These are phyloP conservation scores for Rhyacophila evoluta DNA, from an alignment of 2,888 invertebrate genomes.

Conservation along the genomic window DNA sequence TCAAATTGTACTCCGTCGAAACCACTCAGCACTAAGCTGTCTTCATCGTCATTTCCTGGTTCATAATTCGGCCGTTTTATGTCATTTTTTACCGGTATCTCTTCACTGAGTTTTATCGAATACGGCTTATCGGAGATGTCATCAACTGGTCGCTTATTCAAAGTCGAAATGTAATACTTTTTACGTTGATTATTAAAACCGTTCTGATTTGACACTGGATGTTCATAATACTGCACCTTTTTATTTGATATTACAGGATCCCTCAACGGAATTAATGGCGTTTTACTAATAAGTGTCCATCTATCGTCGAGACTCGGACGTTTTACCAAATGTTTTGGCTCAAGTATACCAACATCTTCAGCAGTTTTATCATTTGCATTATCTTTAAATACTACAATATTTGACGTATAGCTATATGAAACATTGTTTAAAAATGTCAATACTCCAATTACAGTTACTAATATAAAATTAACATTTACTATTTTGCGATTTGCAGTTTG, in stretches of 20 bases:
- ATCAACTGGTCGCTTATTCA: conserved; percentile 33
- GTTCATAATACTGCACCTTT: conserved; percentile 50
- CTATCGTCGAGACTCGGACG: conserved; percentile 30
- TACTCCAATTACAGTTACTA: background rate
- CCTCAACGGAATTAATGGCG: conserved; percentile 51
- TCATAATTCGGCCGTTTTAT: background rate
- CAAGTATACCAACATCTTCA: conserved; percentile 6
- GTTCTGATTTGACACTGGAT: conserved; percentile 31
- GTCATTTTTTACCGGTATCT: background rate
- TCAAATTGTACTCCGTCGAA: conserved; percentile 32
- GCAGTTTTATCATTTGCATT: background rate
- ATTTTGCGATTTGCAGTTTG: background rate
- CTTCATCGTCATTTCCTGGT: background rate
- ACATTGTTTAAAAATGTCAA: background rate
- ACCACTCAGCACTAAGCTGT: conserved; percentile 1
- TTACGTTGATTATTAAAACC: conserved; percentile 43
- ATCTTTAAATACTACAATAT: conserved; percentile 2
- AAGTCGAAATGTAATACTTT: conserved; percentile 45
- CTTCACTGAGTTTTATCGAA: conserved; percentile 31
- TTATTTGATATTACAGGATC: conserved; percentile 23
- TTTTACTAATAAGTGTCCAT: conserved; percentile 52
- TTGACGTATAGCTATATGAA: background rate
- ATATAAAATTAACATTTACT: background rate
- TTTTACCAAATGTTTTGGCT: conserved; percentile 35
- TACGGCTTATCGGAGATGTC: conserved; percentile 35